phyloP scores from a whole-genome alignment of 2,888 invertebrate species.

The Euzetes globulus region DNA sequence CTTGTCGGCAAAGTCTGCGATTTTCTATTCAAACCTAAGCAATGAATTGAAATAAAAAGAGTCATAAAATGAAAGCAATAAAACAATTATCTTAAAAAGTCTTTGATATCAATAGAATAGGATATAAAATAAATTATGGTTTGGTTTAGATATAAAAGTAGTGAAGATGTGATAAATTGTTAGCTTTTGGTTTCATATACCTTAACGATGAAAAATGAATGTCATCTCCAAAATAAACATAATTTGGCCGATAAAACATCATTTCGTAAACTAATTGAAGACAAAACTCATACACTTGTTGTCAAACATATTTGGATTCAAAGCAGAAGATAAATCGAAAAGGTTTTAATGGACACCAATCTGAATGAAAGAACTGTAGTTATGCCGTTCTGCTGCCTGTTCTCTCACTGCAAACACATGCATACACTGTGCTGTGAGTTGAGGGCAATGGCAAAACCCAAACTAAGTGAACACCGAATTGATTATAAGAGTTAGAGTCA shows the following conservation, averaged over 20 bases:
- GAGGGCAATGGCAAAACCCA: slow-evolving; percentile 23
- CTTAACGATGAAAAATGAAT: slow-evolving; percentile 4
- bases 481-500: slow-evolving; percentile 19
- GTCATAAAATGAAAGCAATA: not conserved
- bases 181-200: not conserved
- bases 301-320: not conserved
- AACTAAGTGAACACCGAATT: slow-evolving; percentile 11
- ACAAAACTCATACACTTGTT: not conserved
- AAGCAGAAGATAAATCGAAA: not conserved
- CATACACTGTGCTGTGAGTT: not conserved
- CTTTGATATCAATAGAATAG: not conserved
- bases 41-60: not conserved
- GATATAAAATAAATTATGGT: slow-evolving; percentile 11
- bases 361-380: not conserved
- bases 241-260: not conserved
- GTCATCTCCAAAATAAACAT: not conserved
- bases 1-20: not conserved
- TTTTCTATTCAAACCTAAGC: not conserved
- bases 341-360: not conserved
- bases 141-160: not conserved
- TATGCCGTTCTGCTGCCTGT: not conserved
- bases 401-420: not conserved
- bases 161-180: not conserved
- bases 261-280: not conserved
- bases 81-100: not conserved